Percentiles rank a stretch among this genome's conserved stretches.
Evolutionary conservation across 2,113 vertebrate genomes (phyloP).

Genomic region (Capra hircus): DNA sequence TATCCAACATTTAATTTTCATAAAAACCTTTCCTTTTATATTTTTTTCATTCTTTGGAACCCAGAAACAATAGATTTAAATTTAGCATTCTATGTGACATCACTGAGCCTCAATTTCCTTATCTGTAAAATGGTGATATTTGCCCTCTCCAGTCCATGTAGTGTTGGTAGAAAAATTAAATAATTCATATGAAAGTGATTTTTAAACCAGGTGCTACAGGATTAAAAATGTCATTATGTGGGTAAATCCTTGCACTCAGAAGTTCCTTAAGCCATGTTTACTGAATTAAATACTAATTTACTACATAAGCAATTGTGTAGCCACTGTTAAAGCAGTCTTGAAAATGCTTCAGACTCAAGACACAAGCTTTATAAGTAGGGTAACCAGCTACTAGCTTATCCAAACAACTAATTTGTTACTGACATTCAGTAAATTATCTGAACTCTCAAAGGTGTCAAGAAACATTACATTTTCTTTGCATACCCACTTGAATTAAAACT

Average conservation of each 20-base stretch:
- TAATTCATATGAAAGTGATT: neutral
- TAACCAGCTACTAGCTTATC: neutral
- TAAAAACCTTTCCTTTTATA: neutral
- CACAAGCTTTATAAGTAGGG: neutral
- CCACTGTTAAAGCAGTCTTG: neutral
- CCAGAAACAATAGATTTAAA: neutral
- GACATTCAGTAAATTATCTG: neutral
- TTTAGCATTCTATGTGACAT: neutral
- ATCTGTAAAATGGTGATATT: neutral
- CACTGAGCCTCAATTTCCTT: neutral
- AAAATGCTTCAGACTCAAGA: neutral
- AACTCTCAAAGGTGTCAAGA: neutral
- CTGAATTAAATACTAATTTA: slow-evolving; percentile 1
- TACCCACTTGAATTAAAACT: neutral
- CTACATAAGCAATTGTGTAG: neutral
- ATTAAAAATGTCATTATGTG: neutral
- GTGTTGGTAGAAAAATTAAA: neutral
- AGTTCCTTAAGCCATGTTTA: neutral
- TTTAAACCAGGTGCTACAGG: neutral
- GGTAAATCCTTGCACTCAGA: neutral
- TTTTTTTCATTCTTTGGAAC: neutral
- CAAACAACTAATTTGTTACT: neutral
- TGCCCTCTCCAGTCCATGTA: neutral
- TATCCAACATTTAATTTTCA: slow-evolving; percentile 6
- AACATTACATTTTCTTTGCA: neutral